A percentile compares a stretch with the other conserved stretches of the same genome.
These are phyloP conservation scores for Sorex fumeus DNA, from an alignment of 2,113 vertebrate species.

Conservation along the genomic window DNA sequence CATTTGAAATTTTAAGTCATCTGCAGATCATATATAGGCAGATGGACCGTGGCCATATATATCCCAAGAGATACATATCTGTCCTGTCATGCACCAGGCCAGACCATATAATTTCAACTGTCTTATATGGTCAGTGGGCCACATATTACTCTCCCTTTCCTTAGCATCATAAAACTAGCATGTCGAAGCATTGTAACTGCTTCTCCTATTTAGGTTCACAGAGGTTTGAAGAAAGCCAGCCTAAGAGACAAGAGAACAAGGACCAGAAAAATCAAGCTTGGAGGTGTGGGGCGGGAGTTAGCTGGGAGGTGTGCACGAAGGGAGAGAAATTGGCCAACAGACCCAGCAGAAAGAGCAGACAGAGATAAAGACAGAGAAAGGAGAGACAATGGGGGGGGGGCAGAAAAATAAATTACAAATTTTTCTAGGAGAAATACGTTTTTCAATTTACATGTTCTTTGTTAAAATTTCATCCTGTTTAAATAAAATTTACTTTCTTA, in stretches of 20 bases:
- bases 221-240: not conserved
- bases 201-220: not conserved
- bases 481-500: slow-evolving; percentile 56
- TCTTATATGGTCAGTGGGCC: too few species aligned
- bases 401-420: not conserved
- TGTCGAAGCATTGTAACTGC: not conserved
- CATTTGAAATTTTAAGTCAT: too few species aligned
- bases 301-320: too few species aligned
- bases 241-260: not conserved
- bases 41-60: too few species aligned
- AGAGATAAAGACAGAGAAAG: not conserved
- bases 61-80: too few species aligned
- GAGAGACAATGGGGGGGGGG: not conserved
- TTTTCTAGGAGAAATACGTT: not conserved
- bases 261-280: not conserved
- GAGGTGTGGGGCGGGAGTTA: not conserved
- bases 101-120: too few species aligned
- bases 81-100: too few species aligned
- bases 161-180: not conserved
- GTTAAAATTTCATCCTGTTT: slow-evolving; percentile 23
- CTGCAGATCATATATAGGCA: too few species aligned
- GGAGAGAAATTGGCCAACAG: too few species aligned
- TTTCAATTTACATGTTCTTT: slow-evolving; percentile 44
- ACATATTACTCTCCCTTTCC: slow-evolving; percentile 3
- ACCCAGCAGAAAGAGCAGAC: too few species aligned